Conservation (phyloP, 2,797 vertebrate genomes). For the Hybognathus amarus region DNA sequence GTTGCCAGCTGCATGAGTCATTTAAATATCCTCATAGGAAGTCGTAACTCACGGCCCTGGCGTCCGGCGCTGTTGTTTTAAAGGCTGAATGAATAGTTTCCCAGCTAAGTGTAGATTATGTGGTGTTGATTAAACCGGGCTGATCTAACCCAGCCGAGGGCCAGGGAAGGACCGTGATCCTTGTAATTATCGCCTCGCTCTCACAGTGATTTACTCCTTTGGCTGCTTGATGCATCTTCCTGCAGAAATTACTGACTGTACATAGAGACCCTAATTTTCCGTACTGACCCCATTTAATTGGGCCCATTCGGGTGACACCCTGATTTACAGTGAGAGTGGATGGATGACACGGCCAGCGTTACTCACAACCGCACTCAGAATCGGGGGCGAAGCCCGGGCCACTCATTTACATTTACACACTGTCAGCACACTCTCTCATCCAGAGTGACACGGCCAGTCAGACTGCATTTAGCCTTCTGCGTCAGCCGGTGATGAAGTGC, state of each 20-base stretch:
- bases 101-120: slow-evolving; percentile 74
- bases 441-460: slow-evolving; percentile 46
- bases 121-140: slow-evolving; percentile 73
- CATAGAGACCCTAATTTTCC: slow-evolving; percentile 66
- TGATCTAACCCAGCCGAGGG: slow-evolving; percentile 72
- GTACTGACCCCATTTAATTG: slow-evolving; percentile 74
- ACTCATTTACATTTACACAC: slow-evolving; percentile 62
- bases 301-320: slow-evolving; percentile 67
- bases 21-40: slow-evolving; percentile 43
- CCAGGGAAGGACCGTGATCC: slow-evolving; percentile 68
- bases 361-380: slow-evolving; percentile 41
- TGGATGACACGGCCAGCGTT: slow-evolving; percentile 36
- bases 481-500: slow-evolving; percentile 45
- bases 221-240: slow-evolving; percentile 72
- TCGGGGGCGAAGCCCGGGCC: slow-evolving; percentile 51
- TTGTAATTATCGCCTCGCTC: slow-evolving; percentile 74
- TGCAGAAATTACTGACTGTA: slow-evolving; percentile 68
- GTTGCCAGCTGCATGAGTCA: slow-evolving; percentile 29
- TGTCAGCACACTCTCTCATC: slow-evolving; percentile 55
- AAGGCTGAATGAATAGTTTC: slow-evolving; percentile 71
- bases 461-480: slow-evolving; percentile 48
- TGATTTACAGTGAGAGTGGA: slow-evolving; percentile 69
- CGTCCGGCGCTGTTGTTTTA: slow-evolving; percentile 58
- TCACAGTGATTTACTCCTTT: slow-evolving; percentile 73
- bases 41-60: slow-evolving; percentile 51